phyloP scores from a whole-genome alignment of 2,888 invertebrate species.

The Slavum lentiscoides region DNA sequence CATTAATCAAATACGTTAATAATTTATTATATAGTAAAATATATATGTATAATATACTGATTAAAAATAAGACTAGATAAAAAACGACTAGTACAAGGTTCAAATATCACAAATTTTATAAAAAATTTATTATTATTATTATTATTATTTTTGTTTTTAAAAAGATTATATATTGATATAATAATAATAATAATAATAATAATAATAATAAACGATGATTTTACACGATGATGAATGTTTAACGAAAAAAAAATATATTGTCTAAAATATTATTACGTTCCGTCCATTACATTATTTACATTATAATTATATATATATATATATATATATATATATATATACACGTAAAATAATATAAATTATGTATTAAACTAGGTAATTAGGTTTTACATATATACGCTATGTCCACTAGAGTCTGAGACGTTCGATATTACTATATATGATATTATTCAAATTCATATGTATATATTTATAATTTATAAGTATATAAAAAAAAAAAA shows the following conservation, averaged over 20 bases:
- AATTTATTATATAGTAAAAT: slow-evolving; percentile 31
- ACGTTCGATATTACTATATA: not conserved
- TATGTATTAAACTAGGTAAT: slow-evolving; percentile 20
- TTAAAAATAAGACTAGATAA: slow-evolving; percentile 49
- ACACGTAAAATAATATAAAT: not conserved
- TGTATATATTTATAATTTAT: slow-evolving; percentile 10
- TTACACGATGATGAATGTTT: slow-evolving; percentile 15
- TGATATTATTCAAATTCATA: not conserved
- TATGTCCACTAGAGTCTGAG: slow-evolving; percentile 18
- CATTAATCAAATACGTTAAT: not conserved
- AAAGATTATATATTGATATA: slow-evolving; percentile 25
- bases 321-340: slow-evolving; percentile 1
- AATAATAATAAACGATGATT: slow-evolving; percentile 27
- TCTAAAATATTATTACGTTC: slow-evolving; percentile 44
- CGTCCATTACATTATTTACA: slow-evolving; percentile 29
- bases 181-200: slow-evolving; percentile 32
- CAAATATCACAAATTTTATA: slow-evolving; percentile 53
- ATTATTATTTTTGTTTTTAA: not conserved
- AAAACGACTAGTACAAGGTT: slow-evolving; percentile 53
- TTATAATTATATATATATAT: not conserved
- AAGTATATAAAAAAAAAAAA: slow-evolving; percentile 4
- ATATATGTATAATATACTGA: slow-evolving; percentile 29
- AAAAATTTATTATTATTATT: too few species aligned
- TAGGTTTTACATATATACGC: slow-evolving; percentile 20
- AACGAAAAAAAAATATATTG: slow-evolving; percentile 6